Evolutionary conservation across 1,140 invertebrate species (phyloP), one percentile per base, ranked within the genome.

Genomic region (Nixonia krombeini): DNA sequence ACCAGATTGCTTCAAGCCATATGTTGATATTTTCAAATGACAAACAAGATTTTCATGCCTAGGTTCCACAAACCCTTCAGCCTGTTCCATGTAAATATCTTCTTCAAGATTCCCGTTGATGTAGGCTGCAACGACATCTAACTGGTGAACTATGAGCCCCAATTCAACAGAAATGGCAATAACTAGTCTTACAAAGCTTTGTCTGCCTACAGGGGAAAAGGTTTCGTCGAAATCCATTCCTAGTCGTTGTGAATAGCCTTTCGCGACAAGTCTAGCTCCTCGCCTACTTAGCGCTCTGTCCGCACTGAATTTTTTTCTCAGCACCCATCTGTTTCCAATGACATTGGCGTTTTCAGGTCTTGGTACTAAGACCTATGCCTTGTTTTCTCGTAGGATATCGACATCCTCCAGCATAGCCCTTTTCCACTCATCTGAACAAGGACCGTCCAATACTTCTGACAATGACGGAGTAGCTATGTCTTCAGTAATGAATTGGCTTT

Each of bases 71-170:
- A 26, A 26, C 9, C 25, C 25, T 26, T 26, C 25, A 26, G 25
- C 4, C 9, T 26, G 4, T 15, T 40, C 42, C 25, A 25, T 75
- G 33, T 71, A 78, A 8, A 79, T 29, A 18, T 66, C 51, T 68
- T 79, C 70, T 13, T 72, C 41, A 5, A 82, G 25, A 6, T 70
- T 45, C 6, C 59, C 75, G 56, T 82, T 55, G 8, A 82, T 37
- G 70, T 73, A 81, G n/a, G 80, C 80, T 25, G 73, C 81, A 15
- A 52, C 65, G 4, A 82, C 42, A 63, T 81, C 78, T 15, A 74
- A 57, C n/a, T 74, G 73, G n/a, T 44, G 23, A 17, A 53, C 29
- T 1, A 44, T 23, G n/a, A 62, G 5, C 1, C 44, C 26, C 2
- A 35, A 33, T 8, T 62, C 33, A 1, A 63, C 65, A 9, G 47